Evolutionary conservation across 2,797 vertebrate species (phyloP).

Genomic region (Sitta carolinensis): DNA sequence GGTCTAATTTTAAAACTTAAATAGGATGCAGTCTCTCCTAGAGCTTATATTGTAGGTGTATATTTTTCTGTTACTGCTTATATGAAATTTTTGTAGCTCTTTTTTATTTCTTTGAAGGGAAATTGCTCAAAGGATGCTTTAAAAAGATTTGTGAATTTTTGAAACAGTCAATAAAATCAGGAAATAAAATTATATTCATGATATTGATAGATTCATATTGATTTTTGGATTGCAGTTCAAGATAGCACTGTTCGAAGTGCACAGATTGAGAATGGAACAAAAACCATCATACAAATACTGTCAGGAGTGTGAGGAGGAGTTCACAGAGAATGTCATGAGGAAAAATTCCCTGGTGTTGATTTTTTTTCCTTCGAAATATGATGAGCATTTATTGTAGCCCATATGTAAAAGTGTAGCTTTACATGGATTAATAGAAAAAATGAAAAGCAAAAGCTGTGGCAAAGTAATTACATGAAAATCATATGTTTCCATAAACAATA

Average conservation of each 20-base stretch:
- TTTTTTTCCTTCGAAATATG: background rate
- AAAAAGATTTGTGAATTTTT: background rate
- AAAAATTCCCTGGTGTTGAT: constrained; percentile 14
- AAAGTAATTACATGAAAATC: background rate
- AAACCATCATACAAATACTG: background rate
- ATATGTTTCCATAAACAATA: background rate
- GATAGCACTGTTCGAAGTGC: background rate
- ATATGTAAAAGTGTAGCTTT: background rate
- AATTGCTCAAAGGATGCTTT: background rate
- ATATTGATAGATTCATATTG: background rate
- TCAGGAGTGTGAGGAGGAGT: constrained; percentile 15
- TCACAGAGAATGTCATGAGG: constrained; percentile 28
- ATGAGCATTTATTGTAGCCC: background rate
- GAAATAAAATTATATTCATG: background rate
- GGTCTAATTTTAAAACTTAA: background rate
- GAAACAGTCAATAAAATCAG: background rate
- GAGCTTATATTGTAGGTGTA: background rate
- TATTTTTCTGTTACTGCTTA: background rate
- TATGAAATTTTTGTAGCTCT: background rate
- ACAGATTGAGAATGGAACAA: background rate
- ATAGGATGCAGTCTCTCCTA: background rate
- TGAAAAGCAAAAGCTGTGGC: background rate
- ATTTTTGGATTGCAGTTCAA: constrained; percentile 18
- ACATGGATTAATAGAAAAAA: background rate
- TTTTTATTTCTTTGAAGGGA: constrained; percentile 10